Base-by-base conservation (phyloP, 2,888 invertebrate genomes). In the Abscondita cerata region DNA sequence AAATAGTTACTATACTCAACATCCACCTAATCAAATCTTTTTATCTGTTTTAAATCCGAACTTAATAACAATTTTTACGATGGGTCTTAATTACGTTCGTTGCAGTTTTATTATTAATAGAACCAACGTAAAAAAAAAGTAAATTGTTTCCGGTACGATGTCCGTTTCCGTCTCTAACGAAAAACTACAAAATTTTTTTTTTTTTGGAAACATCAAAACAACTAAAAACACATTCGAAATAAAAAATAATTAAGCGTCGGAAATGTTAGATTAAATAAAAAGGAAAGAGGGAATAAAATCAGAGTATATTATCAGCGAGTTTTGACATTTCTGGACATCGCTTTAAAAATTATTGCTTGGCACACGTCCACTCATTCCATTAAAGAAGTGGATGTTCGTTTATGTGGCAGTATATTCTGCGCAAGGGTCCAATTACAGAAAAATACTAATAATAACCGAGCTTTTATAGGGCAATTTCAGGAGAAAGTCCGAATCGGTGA, bases 351-450 rank as follows among this genome's bases (percentile, higher is more conserved):
- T 52, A 52, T 40, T 12, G 52, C 38, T 38, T 40, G 52, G 46
- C 52, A 20, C 31, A 59, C 47, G 47, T 59, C 59, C 48, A 53
- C 36, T 20, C 52, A 52, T 48, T 48, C 59, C 59, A 59, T 59
- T 53, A 59, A 59, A 48, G 52, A 46, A 53, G 52, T 59, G 48
- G 52, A 59, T 59, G 59, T 59, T 36, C 59, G 59, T 59, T 59
- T 59, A 52, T 59, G 59, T 34, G 52, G 52, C 18, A 52, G 59
- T 59, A 52, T 59, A 59, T 52, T 20, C 52, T 4, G 40, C 59
- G 25, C 59, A 48, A 59, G 50, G 54, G 54, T 34, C 53, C 59
- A 59, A 59, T 59, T 59, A 54, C 54, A 59, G 54, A 59, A 59
- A 59, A 54, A 59, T 54, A 50, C 38, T 54, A 59, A 54, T 59